phyloP scores from a whole-genome alignment of 2,797 vertebrate species.

The Tenualosa ilisha region DNA sequence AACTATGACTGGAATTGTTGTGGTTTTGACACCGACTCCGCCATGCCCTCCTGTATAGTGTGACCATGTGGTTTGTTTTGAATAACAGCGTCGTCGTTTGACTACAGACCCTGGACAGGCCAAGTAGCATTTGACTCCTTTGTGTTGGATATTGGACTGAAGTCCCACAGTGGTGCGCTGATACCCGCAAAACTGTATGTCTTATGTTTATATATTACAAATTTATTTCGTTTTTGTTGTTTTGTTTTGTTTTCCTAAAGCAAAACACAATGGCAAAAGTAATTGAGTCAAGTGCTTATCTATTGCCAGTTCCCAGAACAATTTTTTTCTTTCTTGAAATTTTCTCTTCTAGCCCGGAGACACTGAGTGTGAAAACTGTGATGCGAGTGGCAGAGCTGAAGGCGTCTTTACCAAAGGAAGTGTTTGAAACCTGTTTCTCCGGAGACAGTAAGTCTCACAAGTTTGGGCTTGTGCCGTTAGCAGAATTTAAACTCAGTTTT shows the following conservation, averaged over 20 bases:
- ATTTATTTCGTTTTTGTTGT: not conserved
- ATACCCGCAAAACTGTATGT: slow-evolving; percentile 73
- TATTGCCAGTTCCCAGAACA: too few species aligned
- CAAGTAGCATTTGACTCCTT: slow-evolving; percentile 65
- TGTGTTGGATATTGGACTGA: slow-evolving; percentile 64
- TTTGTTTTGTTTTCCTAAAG: too few species aligned
- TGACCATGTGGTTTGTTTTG: slow-evolving; percentile 17
- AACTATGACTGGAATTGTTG: too few species aligned
- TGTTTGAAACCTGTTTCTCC: slow-evolving; percentile 71
- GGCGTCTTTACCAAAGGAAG: slow-evolving; percentile 62
- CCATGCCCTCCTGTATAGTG: not conserved
- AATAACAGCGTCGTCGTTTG: slow-evolving; percentile 57
- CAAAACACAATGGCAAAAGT: too few species aligned
- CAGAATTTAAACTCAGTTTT: not conserved
- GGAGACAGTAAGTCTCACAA: slow-evolving; percentile 65
- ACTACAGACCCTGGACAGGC: slow-evolving; percentile 73
- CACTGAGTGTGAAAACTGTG: slow-evolving; percentile 62
- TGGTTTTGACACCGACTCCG: not conserved
- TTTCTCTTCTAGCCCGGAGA: slow-evolving; percentile 62
- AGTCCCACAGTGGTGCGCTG: slow-evolving; percentile 57
- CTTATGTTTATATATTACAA: too few species aligned
- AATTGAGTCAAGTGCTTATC: too few species aligned
- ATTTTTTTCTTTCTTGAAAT: not conserved
- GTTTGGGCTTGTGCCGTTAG: not conserved
- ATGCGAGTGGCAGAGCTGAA: slow-evolving; percentile 68